phyloP scores from a whole-genome alignment of 2,797 vertebrate genomes.

The Aeoliscus strigatus region DNA sequence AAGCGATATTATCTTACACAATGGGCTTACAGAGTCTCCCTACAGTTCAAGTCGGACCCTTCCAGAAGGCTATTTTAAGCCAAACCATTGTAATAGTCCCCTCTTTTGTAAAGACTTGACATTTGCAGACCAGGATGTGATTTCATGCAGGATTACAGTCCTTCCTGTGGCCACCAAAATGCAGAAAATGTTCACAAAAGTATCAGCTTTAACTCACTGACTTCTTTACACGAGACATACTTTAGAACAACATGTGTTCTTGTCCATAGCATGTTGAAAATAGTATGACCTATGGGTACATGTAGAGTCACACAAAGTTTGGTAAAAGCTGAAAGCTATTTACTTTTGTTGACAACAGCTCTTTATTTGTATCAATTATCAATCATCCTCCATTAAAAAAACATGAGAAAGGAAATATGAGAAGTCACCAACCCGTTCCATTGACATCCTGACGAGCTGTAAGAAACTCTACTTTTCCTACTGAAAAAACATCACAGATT shows the following conservation, averaged over 20 bases:
- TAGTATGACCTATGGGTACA: no score
- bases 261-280: no score
- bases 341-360: neutral
- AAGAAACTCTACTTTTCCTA: conserved; percentile 24
- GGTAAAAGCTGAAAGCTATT: no score
- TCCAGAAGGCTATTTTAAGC: conserved; percentile 32
- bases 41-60: no score
- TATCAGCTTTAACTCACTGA: neutral
- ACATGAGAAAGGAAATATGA: conserved; percentile 5
- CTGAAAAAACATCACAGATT: conserved; percentile 8
- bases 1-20: no score
- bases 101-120: conserved; percentile 15
- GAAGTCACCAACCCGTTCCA: conserved; percentile 62
- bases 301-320: no score
- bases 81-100: conserved; percentile 26
- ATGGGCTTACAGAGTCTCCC: no score
- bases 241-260: no score
- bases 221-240: no score
- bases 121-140: conserved; percentile 50
- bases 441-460: conserved; percentile 35
- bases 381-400: no score
- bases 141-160: conserved; percentile 19
- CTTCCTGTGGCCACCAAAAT: conserved; percentile 30
- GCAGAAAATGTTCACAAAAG: conserved; percentile 2
- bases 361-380: neutral